A percentile compares a stretch with the other conserved stretches of the same genome.
phyloP scores from a whole-genome alignment of 1,140 invertebrate genomes.

The Dreissena rostriformis region DNA sequence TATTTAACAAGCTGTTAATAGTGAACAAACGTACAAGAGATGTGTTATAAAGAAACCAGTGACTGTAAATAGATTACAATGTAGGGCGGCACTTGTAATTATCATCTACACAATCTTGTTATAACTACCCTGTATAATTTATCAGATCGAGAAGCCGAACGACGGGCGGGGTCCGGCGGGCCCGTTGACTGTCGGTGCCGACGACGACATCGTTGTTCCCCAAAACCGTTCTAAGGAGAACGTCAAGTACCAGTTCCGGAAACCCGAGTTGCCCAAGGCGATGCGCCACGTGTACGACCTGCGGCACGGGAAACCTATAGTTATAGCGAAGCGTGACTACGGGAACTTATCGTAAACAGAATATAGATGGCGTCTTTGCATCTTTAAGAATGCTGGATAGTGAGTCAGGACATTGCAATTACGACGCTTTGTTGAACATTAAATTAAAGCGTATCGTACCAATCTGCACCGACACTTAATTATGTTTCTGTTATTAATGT shows the following conservation, averaged over 20 bases:
- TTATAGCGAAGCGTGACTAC: constrained; percentile 46
- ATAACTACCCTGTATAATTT: background rate
- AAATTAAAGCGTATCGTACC: no score
- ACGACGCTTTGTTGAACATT: no score
- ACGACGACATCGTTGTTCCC: background rate
- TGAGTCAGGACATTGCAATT: no score
- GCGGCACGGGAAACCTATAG: constrained; percentile 34
- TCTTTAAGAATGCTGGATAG: no score
- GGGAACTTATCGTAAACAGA: constrained; percentile 20
- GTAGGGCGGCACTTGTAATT: background rate
- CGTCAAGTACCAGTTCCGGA: constrained; percentile 21
- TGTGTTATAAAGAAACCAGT: background rate
- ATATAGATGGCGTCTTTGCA: no score
- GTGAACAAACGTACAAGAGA: background rate
- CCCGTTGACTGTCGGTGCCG: background rate
- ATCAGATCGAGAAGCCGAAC: background rate
- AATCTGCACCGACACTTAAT: no score
- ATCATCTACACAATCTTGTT: background rate
- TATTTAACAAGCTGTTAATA: background rate
- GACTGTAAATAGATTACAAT: background rate
- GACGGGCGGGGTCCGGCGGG: background rate
- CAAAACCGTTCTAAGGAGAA: constrained; percentile 22
- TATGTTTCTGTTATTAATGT: no score
- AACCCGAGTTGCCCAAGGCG: constrained; percentile 29
- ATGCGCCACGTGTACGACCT: constrained; percentile 33